phyloP scores from a whole-genome alignment of 2,888 invertebrate genomes.

The Heliconius ethilla region DNA sequence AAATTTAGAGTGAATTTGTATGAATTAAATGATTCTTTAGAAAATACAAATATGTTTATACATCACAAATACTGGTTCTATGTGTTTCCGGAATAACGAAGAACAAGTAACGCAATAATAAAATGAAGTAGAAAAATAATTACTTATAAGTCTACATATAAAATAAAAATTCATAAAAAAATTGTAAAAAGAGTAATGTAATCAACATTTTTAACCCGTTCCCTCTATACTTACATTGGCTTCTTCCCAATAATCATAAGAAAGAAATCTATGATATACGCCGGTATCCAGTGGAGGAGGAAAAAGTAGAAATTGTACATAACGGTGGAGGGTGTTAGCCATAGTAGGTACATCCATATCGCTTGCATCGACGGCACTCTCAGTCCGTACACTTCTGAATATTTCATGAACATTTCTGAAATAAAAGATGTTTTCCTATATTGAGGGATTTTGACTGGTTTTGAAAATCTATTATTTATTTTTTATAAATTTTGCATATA shows the following conservation, averaged over 20 bases:
- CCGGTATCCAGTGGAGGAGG: slow-evolving; percentile 84
- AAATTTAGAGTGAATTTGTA: too few relatives aligned
- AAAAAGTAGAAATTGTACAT: slow-evolving; percentile 81
- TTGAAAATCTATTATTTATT: background rate
- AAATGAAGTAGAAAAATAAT: too few relatives aligned
- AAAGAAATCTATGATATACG: slow-evolving; percentile 82
- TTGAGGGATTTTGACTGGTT: background rate
- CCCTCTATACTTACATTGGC: slow-evolving; percentile 79
- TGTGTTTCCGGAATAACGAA: too few relatives aligned
- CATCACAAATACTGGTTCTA: too few relatives aligned
- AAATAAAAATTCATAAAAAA: background rate
- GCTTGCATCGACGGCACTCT: slow-evolving; percentile 80
- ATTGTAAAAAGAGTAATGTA: too few relatives aligned
- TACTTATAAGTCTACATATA: too few relatives aligned
- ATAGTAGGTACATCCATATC: slow-evolving; percentile 85
- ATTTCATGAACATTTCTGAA: slow-evolving; percentile 79
- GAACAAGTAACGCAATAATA: too few relatives aligned
- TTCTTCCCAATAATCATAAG: slow-evolving; percentile 82
- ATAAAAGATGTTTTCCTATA: background rate
- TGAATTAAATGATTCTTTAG: too few relatives aligned
- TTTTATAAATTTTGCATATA: too few relatives aligned
- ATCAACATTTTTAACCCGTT: background rate
- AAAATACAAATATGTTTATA: too few relatives aligned
- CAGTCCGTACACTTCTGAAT: slow-evolving; percentile 78
- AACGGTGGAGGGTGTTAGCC: slow-evolving; percentile 82